Evolutionary conservation across 2,113 vertebrate genomes (phyloP), one percentile per base, ranked within the genome.

Genomic region (Oncorhynchus gorbuscha): DNA sequence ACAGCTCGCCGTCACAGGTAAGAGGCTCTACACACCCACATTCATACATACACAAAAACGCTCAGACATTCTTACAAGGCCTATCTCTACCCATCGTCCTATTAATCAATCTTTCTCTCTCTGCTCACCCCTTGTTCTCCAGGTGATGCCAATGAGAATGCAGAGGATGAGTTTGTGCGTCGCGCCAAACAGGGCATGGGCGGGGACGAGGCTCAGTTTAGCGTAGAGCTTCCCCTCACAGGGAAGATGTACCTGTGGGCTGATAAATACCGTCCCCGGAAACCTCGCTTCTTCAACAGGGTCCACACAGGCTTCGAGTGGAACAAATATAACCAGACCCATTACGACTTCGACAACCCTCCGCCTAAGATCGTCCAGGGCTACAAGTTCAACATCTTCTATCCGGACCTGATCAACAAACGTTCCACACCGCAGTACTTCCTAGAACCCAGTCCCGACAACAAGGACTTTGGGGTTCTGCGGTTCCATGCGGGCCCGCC

Each of bases 301-400:
- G 98, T 99, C 70, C 98, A 99, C 93, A 99, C 97, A 0, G 98
- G 98, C 82, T 99, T 99, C 0, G 97, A 99, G 91, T 99, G 98
- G 98, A 99, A 99, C 95, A 99, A 99, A 81, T 99, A 99, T 92
- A 99, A 99, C 90, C 97, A 99, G 92, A 99, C 98, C 0, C 98
- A 99, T 91, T 99, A 99, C 0, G 98, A 99, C 91, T 99, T 98
- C 0, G 98, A 99, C 88, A 99, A 99, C 89, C 97, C 97, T 0
- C 98, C 98, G 0, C 98, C 97, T 70, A 99, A 99, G 88, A 99
- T 97, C 0, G 98, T 99, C 74, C 97, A 99, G 88, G 97, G 97
- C 83, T 99, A 99, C 91, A 99, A 99, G 84, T 99, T 99, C 87
- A 99, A 99, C 90, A 99, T 99, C 87, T 99, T 99, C 92, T 99